Evolutionary conservation across 1,140 invertebrate genomes (phyloP).

Genomic region (Pseudomyrmex dendroicus): DNA sequence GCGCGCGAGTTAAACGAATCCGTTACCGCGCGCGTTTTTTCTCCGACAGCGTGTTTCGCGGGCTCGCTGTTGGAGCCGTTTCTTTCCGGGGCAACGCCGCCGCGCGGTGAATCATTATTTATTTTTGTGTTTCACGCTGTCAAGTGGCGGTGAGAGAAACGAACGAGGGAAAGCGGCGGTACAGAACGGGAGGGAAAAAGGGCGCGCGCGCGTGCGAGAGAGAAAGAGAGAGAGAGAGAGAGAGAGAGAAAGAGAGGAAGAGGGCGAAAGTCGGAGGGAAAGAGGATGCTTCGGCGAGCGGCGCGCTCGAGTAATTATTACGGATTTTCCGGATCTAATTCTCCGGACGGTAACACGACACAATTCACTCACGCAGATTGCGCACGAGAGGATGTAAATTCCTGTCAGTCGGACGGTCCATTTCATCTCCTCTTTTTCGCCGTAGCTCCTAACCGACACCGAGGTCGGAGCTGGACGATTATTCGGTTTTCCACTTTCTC

Average conservation of each 20-base stretch:
- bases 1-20: conserved; percentile 59
- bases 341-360: conserved; percentile 84
- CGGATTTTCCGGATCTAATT: conserved; percentile 85
- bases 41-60: conserved; percentile 54
- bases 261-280: conserved; percentile 60
- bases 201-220: conserved; percentile 21
- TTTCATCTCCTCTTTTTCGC: conserved; percentile 80
- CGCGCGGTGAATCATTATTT: conserved; percentile 77
- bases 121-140: conserved; percentile 77
- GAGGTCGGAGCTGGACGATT: conserved; percentile 76
- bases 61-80: conserved; percentile 25
- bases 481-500: conserved; percentile 80
- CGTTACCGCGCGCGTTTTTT: conserved; percentile 54
- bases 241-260: conserved; percentile 47
- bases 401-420: conserved; percentile 83
- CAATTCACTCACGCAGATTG: conserved; percentile 85
- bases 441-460: conserved; percentile 72
- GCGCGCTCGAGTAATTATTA: conserved; percentile 84
- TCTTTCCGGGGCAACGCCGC: conserved; percentile 64
- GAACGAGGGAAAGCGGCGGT: conserved; percentile 56
- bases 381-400: conserved; percentile 83
- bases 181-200: conserved; percentile 33
- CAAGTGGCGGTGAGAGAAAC: conserved; percentile 53
- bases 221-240: conserved; percentile 8
- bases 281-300: conserved; percentile 78